Evolutionary conservation across 2,888 invertebrate species (phyloP), one percentile per base, ranked within the genome.

Genomic region (Synergus itoensis): DNA sequence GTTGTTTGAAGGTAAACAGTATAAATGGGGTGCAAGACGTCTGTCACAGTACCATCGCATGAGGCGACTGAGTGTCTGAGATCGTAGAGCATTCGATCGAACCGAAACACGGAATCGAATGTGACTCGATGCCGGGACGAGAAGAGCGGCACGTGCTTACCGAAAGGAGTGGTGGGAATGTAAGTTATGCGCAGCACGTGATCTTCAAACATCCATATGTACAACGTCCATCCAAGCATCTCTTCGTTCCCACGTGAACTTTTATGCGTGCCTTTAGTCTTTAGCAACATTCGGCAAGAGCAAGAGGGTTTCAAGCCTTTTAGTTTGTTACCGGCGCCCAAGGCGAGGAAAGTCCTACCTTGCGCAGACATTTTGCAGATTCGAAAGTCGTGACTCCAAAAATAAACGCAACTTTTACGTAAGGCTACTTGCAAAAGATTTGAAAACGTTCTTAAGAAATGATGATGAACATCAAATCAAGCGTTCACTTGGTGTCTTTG

Each of bases 171-270:
- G 87, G 89, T 85, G 89, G 89, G 89, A 89, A 90, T 88, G 88
- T 88, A 90, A 90, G 89, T 90, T 91, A 90, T 90, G 90, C 90
- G 88, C 88, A 88, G 89, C 89, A 90, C 90, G 90, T 90, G 90
- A 90, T 89, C 88, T 86, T 85, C 87, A 84, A 85, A 81, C 79
- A 88, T 86, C 85, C 86, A 81, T 85, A 83, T 80, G 79, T 81
- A 81, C 82, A 81, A 78, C 81, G 78, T 75, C 80, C 82, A 83
- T 84, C 81, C 82, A 87, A 86, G 86, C 86, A 81, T 85, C 86
- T 87, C 86, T 86, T 88, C 83, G 82, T 81, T 57, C 57, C 57
- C 57, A 57, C 9, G n/a, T 57, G 57, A 18, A 18, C 9, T 57
- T 57, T 18, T 18, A 3, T 57, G 9, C 9, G 57, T 57, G 57